phyloP scores from a whole-genome alignment of 92 coral and sea anemone species.

The Anthopleura xanthogrammica region DNA sequence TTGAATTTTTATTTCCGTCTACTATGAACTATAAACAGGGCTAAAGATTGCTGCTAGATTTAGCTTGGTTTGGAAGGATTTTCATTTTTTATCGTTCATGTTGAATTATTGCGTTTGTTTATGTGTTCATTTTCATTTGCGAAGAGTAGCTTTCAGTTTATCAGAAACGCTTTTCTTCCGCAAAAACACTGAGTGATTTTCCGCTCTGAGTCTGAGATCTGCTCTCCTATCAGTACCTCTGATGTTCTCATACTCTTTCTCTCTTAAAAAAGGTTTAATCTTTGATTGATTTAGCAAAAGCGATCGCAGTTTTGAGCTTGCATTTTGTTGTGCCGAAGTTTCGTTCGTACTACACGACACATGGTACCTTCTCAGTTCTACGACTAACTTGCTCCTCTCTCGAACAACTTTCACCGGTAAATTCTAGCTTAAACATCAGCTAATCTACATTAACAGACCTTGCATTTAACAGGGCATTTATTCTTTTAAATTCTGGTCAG shows the following conservation, averaged over 20 bases:
- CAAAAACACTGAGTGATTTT: constrained; percentile 53
- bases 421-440: neutral
- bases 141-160: constrained; percentile 23
- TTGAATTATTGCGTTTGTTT: constrained; percentile 16
- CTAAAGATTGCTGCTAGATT: constrained; percentile 54
- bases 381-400: neutral
- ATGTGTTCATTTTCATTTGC: constrained; percentile 21
- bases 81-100: neutral
- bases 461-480: neutral
- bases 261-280: constrained; percentile 27
- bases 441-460: neutral
- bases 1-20: constrained; percentile 99
- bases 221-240: constrained; percentile 27
- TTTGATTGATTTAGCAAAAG: constrained; percentile 35
- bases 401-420: neutral
- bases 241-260: constrained; percentile 50
- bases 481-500: neutral
- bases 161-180: constrained; percentile 4
- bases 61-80: constrained; percentile 37
- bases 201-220: constrained; percentile 36
- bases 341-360: constrained; percentile 10
- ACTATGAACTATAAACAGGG: constrained; percentile 87
- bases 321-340: constrained; percentile 19
- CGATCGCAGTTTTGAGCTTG: neutral
- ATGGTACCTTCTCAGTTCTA: neutral